Percentiles rank a stretch among this genome's conserved stretches.
Evolutionary conservation across 1,140 invertebrate species (phyloP).

Genomic region (Megalonaias nervosa): DNA sequence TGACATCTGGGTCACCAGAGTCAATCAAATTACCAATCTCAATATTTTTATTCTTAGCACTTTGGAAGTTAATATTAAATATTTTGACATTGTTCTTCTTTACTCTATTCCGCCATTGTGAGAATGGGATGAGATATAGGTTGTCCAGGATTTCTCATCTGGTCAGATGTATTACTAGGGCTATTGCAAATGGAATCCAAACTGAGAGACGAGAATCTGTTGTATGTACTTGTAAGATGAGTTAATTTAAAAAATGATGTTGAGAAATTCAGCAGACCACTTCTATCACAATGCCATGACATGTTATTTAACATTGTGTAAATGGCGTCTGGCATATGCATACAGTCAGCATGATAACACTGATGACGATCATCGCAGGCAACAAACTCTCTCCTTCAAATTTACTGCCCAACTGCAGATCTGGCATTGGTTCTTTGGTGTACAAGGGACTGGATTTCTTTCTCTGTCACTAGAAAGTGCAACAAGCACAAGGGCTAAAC

Average conservation of each 20-base stretch:
- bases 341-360: neutral
- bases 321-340: constrained; percentile 11
- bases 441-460: too few species aligned
- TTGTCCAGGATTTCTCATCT: neutral
- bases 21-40: constrained; percentile 20
- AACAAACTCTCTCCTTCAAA: too few species aligned
- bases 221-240: neutral
- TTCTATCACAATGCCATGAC: constrained; percentile 27
- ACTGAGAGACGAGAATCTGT: neutral
- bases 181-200: neutral
- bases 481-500: too few species aligned
- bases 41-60: constrained; percentile 13
- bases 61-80: constrained; percentile 19
- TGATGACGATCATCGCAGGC: too few species aligned
- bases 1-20: constrained; percentile 7
- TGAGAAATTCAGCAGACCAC: constrained; percentile 28
- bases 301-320: constrained; percentile 12
- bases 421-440: too few species aligned
- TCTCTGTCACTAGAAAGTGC: too few species aligned
- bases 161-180: neutral
- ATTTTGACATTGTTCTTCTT: neutral
- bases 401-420: too few species aligned
- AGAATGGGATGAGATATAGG: constrained; percentile 7
- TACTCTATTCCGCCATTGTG: neutral
- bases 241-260: constrained; percentile 14